Evolutionary conservation across 2,113 vertebrate species (phyloP), one percentile per base, ranked within the genome.

Genomic region (Martes martes): DNA sequence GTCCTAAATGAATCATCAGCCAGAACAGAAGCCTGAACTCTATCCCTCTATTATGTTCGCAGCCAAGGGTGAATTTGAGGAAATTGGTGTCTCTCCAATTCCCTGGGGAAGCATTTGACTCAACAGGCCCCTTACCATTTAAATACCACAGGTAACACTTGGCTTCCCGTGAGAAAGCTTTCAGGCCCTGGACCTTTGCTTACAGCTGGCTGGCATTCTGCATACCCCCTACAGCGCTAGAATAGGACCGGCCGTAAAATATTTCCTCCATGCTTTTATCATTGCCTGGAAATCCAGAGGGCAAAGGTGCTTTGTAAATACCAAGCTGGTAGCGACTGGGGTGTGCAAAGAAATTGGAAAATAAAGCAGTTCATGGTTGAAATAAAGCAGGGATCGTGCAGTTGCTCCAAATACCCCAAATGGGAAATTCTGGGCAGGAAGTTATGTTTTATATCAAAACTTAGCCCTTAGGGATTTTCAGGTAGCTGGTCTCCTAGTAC

Each of bases 271-370:
- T 33, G 45, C 63, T 92, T 80, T 83, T 73, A 31, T 89, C 23
- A 19, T 47, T 71, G 73, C 67, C 39, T 74, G 59, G 82, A 86
- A 65, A 86, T 86, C 82, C 55, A 15, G 21, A 93, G 95, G 94
- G 78, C 65, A 85, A 31, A 86, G 78, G 78, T 89, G 52, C 50
- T 91, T 96, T 89, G 73, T 93, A 78, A 91, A 90, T 45, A 79
- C 59, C 59, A 85, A 47, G 73, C 52, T 57, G 24, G 24, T 55
- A n/a, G 80, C 89, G 23, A 79, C 50, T 7, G 11, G 61, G 16
- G 39, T 59, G 23, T 96, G 73, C 39, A 86, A 42, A 91, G 47
- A n/a, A 80, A 11, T 78, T 42, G 57, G 71, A 94, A 89, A 89
- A 47, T 45, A 80, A 95, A 19, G 47, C 61, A 63, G 50, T 33